Percentiles rank a stretch among this genome's conserved stretches.
Conservation (phyloP, 2,113 vertebrate species). For the Heterochromis multidens region DNA sequence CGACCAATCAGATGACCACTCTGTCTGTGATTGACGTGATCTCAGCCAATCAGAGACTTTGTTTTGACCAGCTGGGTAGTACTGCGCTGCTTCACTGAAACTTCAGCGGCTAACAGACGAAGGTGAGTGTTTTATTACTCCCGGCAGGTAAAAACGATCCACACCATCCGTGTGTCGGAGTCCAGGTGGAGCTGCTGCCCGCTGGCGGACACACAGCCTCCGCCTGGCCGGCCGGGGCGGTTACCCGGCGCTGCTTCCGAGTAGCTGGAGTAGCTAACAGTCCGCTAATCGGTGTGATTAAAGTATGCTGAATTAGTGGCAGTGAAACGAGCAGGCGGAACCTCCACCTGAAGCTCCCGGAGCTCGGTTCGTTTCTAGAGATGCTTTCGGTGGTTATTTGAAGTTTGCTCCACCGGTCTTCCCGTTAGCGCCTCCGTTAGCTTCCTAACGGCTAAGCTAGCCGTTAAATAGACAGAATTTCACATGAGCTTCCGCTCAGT, state of each 20-base stretch:
- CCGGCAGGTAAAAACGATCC: background rate
- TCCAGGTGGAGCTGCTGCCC: background rate
- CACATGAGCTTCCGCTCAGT: background rate
- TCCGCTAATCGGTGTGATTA: background rate
- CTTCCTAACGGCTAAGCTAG: background rate
- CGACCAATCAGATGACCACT: slow-evolving; percentile 22
- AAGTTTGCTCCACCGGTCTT: background rate
- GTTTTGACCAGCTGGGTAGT: background rate
- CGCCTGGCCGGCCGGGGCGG: too few relatives aligned
- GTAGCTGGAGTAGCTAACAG: slow-evolving; percentile 21
- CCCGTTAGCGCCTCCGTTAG: background rate
- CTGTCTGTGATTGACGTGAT: background rate
- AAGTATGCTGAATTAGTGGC: background rate
- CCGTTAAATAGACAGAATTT: background rate
- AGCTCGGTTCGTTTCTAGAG: background rate
- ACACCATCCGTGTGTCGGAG: background rate
- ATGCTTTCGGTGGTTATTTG: background rate
- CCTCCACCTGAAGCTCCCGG: background rate
- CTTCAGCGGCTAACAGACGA: background rate
- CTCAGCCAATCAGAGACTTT: slow-evolving; percentile 42
- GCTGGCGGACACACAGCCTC: background rate
- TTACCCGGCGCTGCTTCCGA: background rate
- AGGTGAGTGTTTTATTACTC: background rate
- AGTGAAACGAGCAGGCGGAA: background rate
- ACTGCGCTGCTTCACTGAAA: background rate